These are phyloP conservation scores for Callipepla californica DNA, from an alignment of 2,113 vertebrate genomes.

Conservation along the genomic window DNA sequence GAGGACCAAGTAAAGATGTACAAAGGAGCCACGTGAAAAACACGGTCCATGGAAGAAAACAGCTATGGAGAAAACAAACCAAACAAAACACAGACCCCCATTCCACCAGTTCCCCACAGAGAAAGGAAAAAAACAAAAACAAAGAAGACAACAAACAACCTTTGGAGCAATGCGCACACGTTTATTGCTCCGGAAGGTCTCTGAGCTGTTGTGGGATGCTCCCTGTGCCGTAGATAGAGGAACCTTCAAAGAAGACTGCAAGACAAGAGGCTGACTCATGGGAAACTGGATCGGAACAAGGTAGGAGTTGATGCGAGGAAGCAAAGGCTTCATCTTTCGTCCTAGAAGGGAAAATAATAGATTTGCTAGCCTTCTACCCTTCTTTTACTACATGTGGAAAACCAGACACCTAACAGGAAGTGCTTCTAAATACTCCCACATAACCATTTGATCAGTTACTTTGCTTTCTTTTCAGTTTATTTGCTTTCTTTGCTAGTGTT, in stretches of 20 bases:
- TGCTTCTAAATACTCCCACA: background rate
- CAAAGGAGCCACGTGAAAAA: background rate
- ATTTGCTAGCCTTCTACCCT: background rate
- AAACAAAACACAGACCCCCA: rapidly evolving
- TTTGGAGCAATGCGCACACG: slow-evolving; percentile 90
- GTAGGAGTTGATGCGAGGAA: slow-evolving; percentile 91
- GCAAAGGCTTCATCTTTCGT: slow-evolving; percentile 92
- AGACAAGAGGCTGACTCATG: slow-evolving; percentile 81
- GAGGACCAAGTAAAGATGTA: background rate
- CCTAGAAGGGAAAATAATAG: slow-evolving; percentile 72
- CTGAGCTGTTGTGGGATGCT: slow-evolving; percentile 62
- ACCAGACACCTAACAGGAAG: background rate
- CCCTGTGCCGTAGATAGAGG: slow-evolving; percentile 70
- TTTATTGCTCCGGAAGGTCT: slow-evolving; percentile 77
- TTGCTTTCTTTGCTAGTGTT: background rate
- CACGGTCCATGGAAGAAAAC: background rate
- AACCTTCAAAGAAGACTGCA: slow-evolving; percentile 78
- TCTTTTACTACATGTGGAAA: background rate
- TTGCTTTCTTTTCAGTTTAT: no score
- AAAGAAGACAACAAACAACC: slow-evolving; percentile 70
- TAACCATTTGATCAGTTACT: background rate
- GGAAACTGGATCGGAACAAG: slow-evolving; percentile 94
- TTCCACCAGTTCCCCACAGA: no score
- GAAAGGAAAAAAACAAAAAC: background rate
- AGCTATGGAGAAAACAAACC: background rate